Evolutionary conservation across 2,888 invertebrate genomes (phyloP), one percentile per base, ranked within the genome.

Genomic region (Conus canariensis): DNA sequence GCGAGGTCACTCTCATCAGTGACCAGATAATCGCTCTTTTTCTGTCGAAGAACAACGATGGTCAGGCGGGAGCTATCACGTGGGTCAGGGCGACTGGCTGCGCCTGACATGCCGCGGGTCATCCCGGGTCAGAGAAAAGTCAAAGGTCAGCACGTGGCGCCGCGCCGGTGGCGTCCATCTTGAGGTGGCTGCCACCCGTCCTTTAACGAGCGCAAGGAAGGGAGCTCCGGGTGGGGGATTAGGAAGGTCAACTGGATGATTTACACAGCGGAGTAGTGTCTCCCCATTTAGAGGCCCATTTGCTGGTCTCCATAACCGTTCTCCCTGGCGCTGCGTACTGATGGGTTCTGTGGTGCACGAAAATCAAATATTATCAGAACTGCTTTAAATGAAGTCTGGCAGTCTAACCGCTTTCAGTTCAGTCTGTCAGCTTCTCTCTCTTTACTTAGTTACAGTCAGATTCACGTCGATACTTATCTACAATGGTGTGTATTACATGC

Each of bases 1-100:
- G 67, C 16, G 86, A 86, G 86, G 86, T 86, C 86, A 86, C 67
- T 64, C 86, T 25, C 10, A 0, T 58, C 56, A 86, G 86, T 64
- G 86, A 64, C 64, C 86, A 86, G 67, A 86, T 86, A 86, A 86
- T 86, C 64, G 86, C 82, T 83, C 82, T 83, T 83, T 58, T 83
- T 70, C 22, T 70, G 64, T 4, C 1, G 30, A 64, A 64, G 60
- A 25, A 45, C 67, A 67, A 5, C 64, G 45, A 67, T 3, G 86
- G 22, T 86, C 30, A 14, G 19, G 45, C 25, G 16, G 19, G 25
- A 16, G 45, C 19, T 9, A 58, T 19, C 58, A 58, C 82, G 58
- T 19, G 82, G 82, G 58, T 83, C 22, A 58, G 6, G 19, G 70
- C 60, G 82, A 25, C 25, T 10, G 19, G 64, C 86, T 16, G 58